These are phyloP conservation scores for Chiloscyllium plagiosum DNA, from an alignment of 2,113 vertebrate species.

Conservation along the genomic window DNA sequence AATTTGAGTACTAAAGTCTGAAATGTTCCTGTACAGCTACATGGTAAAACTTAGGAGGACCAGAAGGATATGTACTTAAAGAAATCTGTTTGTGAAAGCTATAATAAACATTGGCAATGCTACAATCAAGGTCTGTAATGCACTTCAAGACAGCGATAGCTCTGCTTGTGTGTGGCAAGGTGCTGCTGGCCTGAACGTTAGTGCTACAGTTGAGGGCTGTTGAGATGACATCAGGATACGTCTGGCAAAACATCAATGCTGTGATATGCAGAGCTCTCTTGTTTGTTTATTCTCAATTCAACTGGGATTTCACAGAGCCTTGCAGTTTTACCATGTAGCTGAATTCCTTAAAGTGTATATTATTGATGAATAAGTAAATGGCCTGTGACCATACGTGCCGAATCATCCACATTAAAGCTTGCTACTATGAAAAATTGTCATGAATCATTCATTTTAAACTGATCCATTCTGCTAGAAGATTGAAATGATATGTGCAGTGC, in stretches of 20 bases:
- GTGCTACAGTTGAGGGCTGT: not conserved
- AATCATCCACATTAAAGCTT: not conserved
- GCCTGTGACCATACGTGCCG: not conserved
- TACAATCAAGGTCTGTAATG: not conserved
- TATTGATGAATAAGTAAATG: not conserved
- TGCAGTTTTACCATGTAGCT: not conserved
- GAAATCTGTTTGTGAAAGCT: not conserved
- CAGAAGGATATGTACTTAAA: not conserved
- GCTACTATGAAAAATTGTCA: not conserved
- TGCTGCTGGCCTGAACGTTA: not conserved
- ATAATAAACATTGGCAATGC: not conserved
- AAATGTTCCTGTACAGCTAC: not conserved
- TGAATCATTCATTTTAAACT: constrained; percentile 23
- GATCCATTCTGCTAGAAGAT: not conserved
- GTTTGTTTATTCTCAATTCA: not conserved
- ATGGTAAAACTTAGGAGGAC: not conserved
- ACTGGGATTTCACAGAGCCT: not conserved
- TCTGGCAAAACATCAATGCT: not conserved
- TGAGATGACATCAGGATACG: not conserved
- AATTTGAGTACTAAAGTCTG: no score
- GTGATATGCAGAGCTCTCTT: not conserved
- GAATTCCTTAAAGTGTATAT: not conserved
- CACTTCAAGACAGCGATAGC: not conserved
- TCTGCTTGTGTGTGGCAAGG: not conserved
- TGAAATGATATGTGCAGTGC: not conserved